Evolutionary conservation across 2,797 vertebrate species (phyloP).

Genomic region (Dromococcyx pavoninus): DNA sequence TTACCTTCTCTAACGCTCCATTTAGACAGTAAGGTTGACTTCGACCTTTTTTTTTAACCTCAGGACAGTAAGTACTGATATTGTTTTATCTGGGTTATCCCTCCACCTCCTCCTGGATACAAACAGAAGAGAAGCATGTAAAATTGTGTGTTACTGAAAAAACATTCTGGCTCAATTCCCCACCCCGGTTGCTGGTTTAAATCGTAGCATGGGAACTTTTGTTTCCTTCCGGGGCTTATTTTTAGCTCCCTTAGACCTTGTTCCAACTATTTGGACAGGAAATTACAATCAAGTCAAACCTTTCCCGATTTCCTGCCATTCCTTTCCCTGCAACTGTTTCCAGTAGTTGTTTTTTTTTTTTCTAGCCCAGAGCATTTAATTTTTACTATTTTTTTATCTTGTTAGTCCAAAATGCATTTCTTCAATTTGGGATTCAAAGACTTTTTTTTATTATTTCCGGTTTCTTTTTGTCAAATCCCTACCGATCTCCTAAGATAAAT

Average conservation of each 20-base stretch:
- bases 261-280: not conserved
- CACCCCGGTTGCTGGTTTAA: not conserved
- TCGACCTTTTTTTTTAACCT: not conserved
- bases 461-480: not conserved
- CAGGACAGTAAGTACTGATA: not conserved
- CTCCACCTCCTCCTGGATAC: not conserved
- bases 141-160: not conserved
- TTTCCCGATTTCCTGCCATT: conserved; percentile 10
- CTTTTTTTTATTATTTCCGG: not conserved
- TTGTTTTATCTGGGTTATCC: not conserved
- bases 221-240: conserved; percentile 20
- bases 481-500: rapidly evolving
- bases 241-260: conserved; percentile 3
- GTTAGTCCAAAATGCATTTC: not conserved
- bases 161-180: not conserved
- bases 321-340: not conserved
- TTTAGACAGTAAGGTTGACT: not conserved
- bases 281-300: not conserved
- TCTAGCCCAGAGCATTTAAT: not conserved
- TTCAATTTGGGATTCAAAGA: not conserved
- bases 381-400: not conserved
- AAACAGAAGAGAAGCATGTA: not conserved
- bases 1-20: not conserved
- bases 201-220: not conserved
- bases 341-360: not conserved